These are phyloP conservation scores for Fistularia commersonii DNA, from an alignment of 2,797 vertebrate genomes.

Conservation along the genomic window DNA sequence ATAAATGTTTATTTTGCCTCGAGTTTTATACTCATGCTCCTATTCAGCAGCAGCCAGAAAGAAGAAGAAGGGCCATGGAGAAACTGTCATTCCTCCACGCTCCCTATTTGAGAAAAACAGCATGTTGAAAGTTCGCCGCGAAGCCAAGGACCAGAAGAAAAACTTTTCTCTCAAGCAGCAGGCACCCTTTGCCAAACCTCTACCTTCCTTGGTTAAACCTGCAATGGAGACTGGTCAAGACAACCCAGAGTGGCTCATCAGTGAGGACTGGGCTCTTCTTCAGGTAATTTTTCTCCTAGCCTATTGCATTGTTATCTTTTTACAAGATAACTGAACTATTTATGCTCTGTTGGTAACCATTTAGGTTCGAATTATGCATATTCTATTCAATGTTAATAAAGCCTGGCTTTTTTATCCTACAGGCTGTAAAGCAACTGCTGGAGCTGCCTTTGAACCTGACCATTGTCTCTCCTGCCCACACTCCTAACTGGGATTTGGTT, in stretches of 20 bases:
- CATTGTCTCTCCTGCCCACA: constrained; percentile 91
- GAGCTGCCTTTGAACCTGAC: constrained; percentile 90
- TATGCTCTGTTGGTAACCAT: not conserved
- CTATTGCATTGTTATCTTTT: not conserved
- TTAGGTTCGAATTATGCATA: not conserved
- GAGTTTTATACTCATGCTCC: constrained; percentile 6
- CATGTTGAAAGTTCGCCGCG: constrained; percentile 88
- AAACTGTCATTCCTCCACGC: constrained; percentile 88
- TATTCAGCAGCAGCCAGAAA: constrained; percentile 82
- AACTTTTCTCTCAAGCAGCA: constrained; percentile 91
- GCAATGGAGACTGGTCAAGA: constrained; percentile 85
- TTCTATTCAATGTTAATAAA: not conserved
- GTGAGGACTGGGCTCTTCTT: constrained; percentile 92
- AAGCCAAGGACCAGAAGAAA: constrained; percentile 92
- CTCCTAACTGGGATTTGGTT: constrained; percentile 94
- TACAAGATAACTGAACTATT: not conserved
- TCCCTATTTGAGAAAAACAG: constrained; percentile 91
- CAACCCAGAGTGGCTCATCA: constrained; percentile 94
- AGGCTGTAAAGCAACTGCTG: constrained; percentile 93
- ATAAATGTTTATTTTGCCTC: not conserved
- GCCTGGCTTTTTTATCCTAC: not conserved
- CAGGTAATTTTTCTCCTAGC: constrained; percentile 74
- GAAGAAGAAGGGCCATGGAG: constrained; percentile 91
- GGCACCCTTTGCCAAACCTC: constrained; percentile 87
- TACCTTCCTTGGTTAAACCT: constrained; percentile 87